Evolutionary conservation across 1,140 invertebrate genomes (phyloP).

Genomic region (Zaprionus gabonicus): DNA sequence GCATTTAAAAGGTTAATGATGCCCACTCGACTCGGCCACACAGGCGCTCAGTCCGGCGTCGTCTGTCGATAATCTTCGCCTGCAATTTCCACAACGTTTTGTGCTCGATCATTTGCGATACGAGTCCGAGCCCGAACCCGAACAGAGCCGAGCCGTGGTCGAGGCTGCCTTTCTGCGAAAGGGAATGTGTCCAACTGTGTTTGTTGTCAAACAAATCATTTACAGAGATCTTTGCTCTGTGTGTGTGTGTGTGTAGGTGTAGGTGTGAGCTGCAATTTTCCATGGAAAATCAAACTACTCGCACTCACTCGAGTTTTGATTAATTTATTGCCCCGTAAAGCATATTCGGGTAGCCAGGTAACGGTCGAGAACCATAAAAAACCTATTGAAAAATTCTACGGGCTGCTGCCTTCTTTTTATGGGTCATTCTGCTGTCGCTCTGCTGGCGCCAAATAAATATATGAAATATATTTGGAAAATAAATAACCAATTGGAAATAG

Average conservation of each 20-base stretch:
- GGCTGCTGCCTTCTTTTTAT: constrained; percentile 42
- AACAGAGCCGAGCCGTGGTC: background rate
- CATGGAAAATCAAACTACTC: constrained; percentile 49
- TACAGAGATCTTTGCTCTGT: constrained; percentile 55
- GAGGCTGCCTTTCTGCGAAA: constrained; percentile 64
- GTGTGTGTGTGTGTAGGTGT: constrained; percentile 1
- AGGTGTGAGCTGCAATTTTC: constrained; percentile 75
- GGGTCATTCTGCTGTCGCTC: constrained; percentile 19
- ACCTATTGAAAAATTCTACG: constrained; percentile 37
- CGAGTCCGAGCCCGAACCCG: background rate
- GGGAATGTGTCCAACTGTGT: constrained; percentile 55
- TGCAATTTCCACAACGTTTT: constrained; percentile 53
- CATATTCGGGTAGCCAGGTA: constrained; percentile 21
- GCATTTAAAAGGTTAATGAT: constrained; percentile 66
- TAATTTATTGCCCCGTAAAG: constrained; percentile 45
- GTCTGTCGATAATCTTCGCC: constrained; percentile 52
- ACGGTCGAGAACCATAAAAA: constrained; percentile 26
- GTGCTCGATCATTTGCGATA: constrained; percentile 51
- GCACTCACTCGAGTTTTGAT: constrained; percentile 47
- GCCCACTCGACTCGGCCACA: constrained; percentile 67
- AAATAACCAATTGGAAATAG: constrained; percentile 19
- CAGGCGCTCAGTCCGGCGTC: constrained; percentile 40
- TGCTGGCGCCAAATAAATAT: constrained; percentile 35
- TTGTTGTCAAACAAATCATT: constrained; percentile 76
- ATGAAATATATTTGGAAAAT: constrained; percentile 2